Evolutionary conservation across 2,888 invertebrate genomes (phyloP).

Genomic region (Rhabditoides inermis): DNA sequence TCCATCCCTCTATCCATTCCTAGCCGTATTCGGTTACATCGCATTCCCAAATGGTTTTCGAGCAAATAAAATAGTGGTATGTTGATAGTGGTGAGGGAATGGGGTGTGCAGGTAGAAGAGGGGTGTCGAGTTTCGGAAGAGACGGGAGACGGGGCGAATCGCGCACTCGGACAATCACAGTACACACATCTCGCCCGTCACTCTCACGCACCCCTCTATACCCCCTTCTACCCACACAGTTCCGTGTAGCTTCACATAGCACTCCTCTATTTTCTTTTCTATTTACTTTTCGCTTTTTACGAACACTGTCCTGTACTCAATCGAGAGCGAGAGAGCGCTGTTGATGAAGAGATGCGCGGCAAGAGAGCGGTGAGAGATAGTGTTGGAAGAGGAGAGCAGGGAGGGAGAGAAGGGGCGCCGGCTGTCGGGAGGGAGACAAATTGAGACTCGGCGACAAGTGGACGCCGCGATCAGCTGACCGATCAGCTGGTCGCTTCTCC

Average conservation of each 20-base stretch:
- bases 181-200: too few species aligned
- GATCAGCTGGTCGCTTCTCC: neutral
- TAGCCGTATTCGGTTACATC: neutral
- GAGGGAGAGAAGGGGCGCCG: neutral
- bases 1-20: neutral
- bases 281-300: neutral
- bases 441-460: constrained; percentile 1
- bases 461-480: neutral
- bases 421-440: constrained; percentile 1
- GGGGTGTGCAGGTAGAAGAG: neutral
- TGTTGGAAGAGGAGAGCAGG: neutral
- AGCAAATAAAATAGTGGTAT: neutral
- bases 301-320: neutral
- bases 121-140: neutral
- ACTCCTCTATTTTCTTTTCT: neutral
- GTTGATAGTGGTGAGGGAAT: neutral
- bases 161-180: too few species aligned
- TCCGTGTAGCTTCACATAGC: neutral
- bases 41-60: neutral
- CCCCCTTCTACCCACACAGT: neutral
- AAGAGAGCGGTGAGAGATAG: neutral
- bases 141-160: neutral
- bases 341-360: neutral
- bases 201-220: neutral
- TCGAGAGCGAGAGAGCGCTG: constrained; percentile 1